These are phyloP conservation scores for Conomelus anceps DNA, from an alignment of 2,888 invertebrate species.

Conservation along the genomic window DNA sequence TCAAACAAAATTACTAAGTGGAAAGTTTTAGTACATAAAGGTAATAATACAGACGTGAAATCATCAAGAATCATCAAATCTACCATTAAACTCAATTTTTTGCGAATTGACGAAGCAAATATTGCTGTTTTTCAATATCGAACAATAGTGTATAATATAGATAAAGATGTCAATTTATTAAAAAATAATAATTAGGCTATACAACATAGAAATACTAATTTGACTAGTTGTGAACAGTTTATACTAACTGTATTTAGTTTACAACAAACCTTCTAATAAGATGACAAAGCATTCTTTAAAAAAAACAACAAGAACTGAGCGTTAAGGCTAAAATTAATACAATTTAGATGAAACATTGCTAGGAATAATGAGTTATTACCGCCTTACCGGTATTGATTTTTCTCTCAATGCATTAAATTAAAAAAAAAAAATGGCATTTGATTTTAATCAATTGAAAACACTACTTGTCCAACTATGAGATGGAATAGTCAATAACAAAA, in stretches of 20 bases:
- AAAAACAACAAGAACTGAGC: not conserved
- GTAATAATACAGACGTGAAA: not conserved
- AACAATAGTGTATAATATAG: too few species aligned
- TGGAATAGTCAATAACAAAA: too few species aligned
- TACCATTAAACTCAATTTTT: too few species aligned
- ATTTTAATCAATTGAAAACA: too few species aligned
- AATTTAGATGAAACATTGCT: not conserved
- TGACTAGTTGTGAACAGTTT: not conserved
- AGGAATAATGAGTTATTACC: too few species aligned
- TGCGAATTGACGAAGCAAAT: too few species aligned
- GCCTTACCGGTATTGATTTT: too few species aligned
- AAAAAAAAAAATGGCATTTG: too few species aligned
- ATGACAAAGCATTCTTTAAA: not conserved
- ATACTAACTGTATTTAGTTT: not conserved
- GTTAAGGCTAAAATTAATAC: not conserved
- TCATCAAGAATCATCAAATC: not conserved
- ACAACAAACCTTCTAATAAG: too few species aligned
- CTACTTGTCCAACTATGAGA: too few species aligned
- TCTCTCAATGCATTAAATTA: too few species aligned
- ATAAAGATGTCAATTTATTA: not conserved
- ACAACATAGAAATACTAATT: not conserved
- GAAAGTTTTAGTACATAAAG: not conserved
- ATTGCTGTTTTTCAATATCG: too few species aligned
- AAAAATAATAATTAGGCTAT: not conserved
- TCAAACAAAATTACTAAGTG: not conserved